phyloP scores from a whole-genome alignment of 2,888 invertebrate genomes.

The Auanema sp. region DNA sequence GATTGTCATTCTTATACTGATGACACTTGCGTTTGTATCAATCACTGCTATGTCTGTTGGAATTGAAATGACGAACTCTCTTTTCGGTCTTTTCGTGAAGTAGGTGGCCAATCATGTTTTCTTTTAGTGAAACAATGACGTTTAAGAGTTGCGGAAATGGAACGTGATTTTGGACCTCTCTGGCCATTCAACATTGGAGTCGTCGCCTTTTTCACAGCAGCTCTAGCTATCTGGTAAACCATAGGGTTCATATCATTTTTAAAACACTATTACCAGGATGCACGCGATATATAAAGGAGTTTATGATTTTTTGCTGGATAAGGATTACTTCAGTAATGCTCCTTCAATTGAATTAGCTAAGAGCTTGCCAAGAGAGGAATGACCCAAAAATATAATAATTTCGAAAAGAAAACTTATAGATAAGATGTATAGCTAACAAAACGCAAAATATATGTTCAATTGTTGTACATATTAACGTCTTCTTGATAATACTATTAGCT shows the following conservation, averaged over 20 bases:
- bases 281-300: slow-evolving; percentile 56
- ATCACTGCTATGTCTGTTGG: slow-evolving; percentile 60
- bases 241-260: background rate
- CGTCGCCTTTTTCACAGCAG: slow-evolving; percentile 59
- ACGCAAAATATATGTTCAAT: no score
- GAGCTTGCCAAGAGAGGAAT: slow-evolving; percentile 13
- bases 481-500: no score
- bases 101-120: slow-evolving; percentile 14
- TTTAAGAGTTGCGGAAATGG: slow-evolving; percentile 51
- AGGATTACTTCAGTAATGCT: slow-evolving; percentile 46
- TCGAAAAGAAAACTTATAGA: no score
- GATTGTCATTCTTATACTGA: slow-evolving; percentile 49
- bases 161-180: slow-evolving; percentile 59
- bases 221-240: slow-evolving; percentile 58
- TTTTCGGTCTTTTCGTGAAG: slow-evolving; percentile 53
- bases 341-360: slow-evolving; percentile 18
- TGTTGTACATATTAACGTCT: no score
- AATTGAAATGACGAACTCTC: slow-evolving; percentile 49
- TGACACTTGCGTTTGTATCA: slow-evolving; percentile 50
- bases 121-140: background rate
- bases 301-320: slow-evolving; percentile 57
- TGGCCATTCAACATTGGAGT: slow-evolving; percentile 63
- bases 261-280: slow-evolving; percentile 33
- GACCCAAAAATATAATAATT: background rate
- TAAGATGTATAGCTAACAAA: no score